Base-by-base conservation (phyloP, 2,113 vertebrate species). In the Ceyx margarethae region DNA sequence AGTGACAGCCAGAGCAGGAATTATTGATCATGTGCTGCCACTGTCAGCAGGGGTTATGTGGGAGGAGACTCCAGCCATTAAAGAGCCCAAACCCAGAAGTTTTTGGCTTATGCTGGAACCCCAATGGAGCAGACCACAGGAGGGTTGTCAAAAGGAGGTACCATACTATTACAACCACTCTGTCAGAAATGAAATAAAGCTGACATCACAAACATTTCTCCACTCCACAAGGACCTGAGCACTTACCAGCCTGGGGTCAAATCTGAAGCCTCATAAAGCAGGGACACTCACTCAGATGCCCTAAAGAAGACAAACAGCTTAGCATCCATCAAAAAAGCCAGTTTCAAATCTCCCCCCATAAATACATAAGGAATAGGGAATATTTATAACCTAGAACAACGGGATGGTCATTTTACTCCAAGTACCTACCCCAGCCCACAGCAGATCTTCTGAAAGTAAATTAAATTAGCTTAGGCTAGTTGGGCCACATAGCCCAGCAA, bases 1-100 rank as follows among this genome's bases (percentile, higher is more conserved):
- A 95, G 75, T 93, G 96, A 95, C 91, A 86, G 85, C 78, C 72
- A 35, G 81, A 91, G 87, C 90, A 94, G 87, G 54, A 93, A 68
- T 84, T 96, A 96, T 96, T 85, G 96, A 96, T 96, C 75, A 83
- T 42, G 40, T 90, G 51, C 83, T 89, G 91, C 56, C 93, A 93
- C 92, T 93, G 92, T 79, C 89, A 94, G 78, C 87, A 91, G 68
- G 25, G 43, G 79, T 83, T 76, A 60, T 45, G 84, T 85, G 91
- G 87, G 90, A 96, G 85, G 84, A 94, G 84, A 91, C 37, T 85
- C 78, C 35, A 89, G 48, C 37, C 75, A 95, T 87, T 91, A 95
- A 85, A 92, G 77, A 71, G 81, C 83, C 64, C 72, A 76, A 82
- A 89, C 46, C 43, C 71, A 85, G 54, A 81, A 73, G 35, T 54